These are phyloP conservation scores for Chiloscyllium plagiosum DNA, from an alignment of 2,113 vertebrate species.

Conservation along the genomic window DNA sequence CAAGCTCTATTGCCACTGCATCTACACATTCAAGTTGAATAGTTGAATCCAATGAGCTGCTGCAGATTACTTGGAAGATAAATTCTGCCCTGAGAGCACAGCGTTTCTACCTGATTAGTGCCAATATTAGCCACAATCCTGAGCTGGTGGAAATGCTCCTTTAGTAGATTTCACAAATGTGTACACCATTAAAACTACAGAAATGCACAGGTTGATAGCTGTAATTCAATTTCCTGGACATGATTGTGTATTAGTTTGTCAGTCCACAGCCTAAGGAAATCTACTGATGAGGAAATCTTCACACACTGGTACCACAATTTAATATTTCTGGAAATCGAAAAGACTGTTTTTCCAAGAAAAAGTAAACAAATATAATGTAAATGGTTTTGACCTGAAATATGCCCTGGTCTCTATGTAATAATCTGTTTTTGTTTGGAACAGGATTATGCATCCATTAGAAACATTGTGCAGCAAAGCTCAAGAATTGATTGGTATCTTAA, in stretches of 20 bases:
- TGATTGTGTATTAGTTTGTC: neutral
- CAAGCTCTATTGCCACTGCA: neutral
- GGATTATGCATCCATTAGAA: neutral
- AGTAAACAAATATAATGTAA: neutral
- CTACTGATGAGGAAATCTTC: neutral
- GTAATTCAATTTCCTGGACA: neutral
- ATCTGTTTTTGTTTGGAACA: neutral
- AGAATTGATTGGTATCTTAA: neutral
- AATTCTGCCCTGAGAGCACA: neutral
- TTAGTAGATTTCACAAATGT: neutral
- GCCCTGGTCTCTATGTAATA: neutral
- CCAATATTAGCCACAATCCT: neutral
- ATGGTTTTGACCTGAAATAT: neutral
- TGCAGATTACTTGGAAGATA: neutral
- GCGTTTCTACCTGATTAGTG: neutral
- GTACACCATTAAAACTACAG: neutral
- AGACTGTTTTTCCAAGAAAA: neutral
- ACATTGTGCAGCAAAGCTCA: neutral
- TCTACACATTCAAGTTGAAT: too few relatives aligned
- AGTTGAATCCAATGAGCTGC: neutral
- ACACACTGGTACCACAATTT: neutral
- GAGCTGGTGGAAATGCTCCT: neutral
- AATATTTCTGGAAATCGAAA: neutral
- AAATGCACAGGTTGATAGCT: neutral
- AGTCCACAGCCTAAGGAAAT: neutral